Percentiles rank a stretch among this genome's conserved stretches.
Evolutionary conservation across 2,113 vertebrate genomes (phyloP).

Genomic region (Nipponia nippon): DNA sequence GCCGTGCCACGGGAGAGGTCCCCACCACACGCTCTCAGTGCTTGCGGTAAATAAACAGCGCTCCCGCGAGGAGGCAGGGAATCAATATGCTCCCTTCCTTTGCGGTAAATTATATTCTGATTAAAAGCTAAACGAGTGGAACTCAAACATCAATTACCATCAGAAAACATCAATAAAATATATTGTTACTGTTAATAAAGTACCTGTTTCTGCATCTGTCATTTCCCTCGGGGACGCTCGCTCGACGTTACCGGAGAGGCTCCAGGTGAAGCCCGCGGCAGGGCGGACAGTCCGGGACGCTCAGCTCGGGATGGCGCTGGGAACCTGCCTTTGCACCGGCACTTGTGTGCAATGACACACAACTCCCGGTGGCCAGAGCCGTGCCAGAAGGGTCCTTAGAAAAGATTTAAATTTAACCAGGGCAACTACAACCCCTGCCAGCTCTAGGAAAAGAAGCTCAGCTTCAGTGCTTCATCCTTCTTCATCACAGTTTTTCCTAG

Average conservation of each 20-base stretch:
- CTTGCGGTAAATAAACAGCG: background rate
- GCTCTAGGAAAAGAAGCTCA: background rate
- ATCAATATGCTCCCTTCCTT: background rate
- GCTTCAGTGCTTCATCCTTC: background rate
- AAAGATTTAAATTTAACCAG: background rate
- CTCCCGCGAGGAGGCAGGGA: background rate
- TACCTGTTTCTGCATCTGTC: background rate
- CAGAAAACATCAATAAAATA: conserved; percentile 18
- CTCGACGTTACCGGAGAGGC: background rate
- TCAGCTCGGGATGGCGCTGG: background rate
- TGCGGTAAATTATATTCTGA: background rate
- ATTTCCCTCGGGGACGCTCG: background rate
- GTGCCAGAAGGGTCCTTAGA: background rate
- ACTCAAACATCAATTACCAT: background rate
- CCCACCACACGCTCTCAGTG: accelerated
- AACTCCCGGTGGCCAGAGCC: background rate
- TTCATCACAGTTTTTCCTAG: background rate
- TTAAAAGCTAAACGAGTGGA: conserved; percentile 41
- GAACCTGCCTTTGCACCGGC: background rate
- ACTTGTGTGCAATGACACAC: background rate
- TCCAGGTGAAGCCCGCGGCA: background rate
- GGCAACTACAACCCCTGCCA: background rate
- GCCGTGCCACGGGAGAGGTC: background rate
- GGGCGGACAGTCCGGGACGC: accelerated
- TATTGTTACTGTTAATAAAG: background rate